These are phyloP conservation scores for Acrossocheilus fasciatus DNA, from an alignment of 2,797 vertebrate species.

Conservation along the genomic window DNA sequence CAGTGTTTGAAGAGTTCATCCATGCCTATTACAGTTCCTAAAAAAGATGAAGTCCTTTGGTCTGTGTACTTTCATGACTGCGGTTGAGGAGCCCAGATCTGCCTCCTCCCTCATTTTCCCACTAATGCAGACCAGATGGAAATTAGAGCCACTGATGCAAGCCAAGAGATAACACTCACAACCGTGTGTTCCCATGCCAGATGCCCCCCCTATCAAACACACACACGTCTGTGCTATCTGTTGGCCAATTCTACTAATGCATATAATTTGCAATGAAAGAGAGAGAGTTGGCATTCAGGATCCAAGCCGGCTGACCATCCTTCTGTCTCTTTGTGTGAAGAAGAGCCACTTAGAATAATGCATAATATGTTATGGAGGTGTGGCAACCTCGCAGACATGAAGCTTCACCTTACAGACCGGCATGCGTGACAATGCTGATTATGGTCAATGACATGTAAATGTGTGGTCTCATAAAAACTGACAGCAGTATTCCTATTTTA, in stretches of 20 bases:
- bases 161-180: slow-evolving; percentile 34
- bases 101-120: slow-evolving; percentile 19
- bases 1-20: background rate
- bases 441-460: slow-evolving; percentile 3
- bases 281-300: slow-evolving; percentile 29
- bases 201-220: background rate
- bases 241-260: slow-evolving; percentile 32
- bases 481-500: background rate
- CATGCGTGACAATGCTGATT: background rate
- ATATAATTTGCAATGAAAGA: slow-evolving; percentile 32
- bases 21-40: background rate
- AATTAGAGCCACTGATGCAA: slow-evolving; percentile 44
- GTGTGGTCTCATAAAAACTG: background rate
- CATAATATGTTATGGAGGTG: slow-evolving; percentile 12
- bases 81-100: background rate
- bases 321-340: slow-evolving; percentile 27
- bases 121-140: slow-evolving; percentile 50
- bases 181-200: slow-evolving; percentile 46
- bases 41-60: slow-evolving; percentile 1
- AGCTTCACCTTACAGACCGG: background rate
- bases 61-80: slow-evolving; percentile 15
- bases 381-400: background rate
- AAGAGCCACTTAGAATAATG: slow-evolving; percentile 2
- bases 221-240: slow-evolving; percentile 32
- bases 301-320: slow-evolving; percentile 8